A percentile compares a stretch with the other conserved stretches of the same genome.
Conservation (phyloP, 2,888 invertebrate species). For the Platycnemis pennipes region DNA sequence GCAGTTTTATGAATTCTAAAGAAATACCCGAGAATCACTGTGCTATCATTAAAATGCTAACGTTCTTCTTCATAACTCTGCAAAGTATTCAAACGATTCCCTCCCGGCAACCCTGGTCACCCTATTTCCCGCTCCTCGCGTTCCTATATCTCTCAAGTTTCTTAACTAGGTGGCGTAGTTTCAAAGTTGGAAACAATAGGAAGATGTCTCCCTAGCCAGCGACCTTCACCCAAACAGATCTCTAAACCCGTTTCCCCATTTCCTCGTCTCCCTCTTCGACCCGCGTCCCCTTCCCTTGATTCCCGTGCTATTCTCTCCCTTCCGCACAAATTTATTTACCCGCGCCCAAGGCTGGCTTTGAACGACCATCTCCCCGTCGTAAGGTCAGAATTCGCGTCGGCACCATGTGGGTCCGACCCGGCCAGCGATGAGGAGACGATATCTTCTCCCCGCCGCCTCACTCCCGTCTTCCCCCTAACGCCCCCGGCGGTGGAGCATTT, state of each 20-base stretch:
- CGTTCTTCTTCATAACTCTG: too few species aligned
- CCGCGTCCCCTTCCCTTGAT: background rate
- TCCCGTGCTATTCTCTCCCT: slow-evolving; percentile 7
- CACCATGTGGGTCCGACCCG: background rate
- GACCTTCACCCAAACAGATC: background rate
- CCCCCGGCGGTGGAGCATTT: background rate
- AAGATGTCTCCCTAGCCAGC: background rate
- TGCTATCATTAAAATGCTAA: too few species aligned
- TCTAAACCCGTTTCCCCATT: background rate
- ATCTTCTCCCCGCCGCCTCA: background rate
- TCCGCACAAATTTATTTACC: background rate
- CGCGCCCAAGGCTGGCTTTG: background rate
- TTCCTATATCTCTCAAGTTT: too few species aligned
- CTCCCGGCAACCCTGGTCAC: too few species aligned
- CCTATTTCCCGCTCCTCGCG: too few species aligned
- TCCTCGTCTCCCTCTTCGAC: background rate
- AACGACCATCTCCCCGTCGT: background rate
- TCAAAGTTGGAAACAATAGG: background rate
- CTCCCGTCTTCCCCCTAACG: background rate
- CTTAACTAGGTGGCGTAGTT: too few species aligned
- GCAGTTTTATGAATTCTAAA: too few species aligned
- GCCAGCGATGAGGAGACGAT: background rate
- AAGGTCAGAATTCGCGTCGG: background rate
- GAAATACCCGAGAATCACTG: too few species aligned
- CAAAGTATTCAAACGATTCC: too few species aligned